phyloP scores from a whole-genome alignment of 1,140 invertebrate genomes.

The Drosophila melanica region DNA sequence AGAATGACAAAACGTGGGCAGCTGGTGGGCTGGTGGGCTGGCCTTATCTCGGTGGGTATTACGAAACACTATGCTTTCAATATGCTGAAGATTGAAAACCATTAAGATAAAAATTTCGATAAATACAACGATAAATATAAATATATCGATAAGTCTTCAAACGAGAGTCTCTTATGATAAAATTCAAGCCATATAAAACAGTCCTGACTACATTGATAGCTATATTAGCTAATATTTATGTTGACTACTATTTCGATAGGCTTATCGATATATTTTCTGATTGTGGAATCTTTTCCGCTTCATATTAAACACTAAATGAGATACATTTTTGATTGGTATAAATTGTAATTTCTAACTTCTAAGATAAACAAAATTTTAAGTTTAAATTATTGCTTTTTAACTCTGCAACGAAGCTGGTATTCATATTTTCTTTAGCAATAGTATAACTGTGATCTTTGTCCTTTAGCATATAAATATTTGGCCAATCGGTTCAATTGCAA shows the following conservation, averaged over 20 bases:
- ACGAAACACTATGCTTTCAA: neutral
- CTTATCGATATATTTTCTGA: neutral
- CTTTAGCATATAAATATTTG: neutral
- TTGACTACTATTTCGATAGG: too few species aligned
- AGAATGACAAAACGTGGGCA: constrained; percentile 18
- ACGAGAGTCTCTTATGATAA: too few species aligned
- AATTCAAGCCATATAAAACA: too few species aligned
- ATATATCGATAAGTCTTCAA: too few species aligned
- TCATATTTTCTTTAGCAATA: neutral
- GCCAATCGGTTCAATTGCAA: constrained; percentile 23
- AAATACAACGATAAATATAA: neutral
- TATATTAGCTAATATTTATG: neutral
- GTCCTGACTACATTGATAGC: too few species aligned
- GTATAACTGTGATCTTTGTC: neutral
- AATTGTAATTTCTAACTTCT: too few species aligned
- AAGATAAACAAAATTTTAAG: too few species aligned
- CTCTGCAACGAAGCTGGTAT: too few species aligned
- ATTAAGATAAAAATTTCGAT: neutral
- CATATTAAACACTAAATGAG: too few species aligned
- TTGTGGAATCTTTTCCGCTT: neutral
- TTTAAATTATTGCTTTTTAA: too few species aligned
- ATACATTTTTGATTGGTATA: too few species aligned
- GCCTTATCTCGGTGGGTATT: neutral
- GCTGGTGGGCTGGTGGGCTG: constrained; percentile 4
- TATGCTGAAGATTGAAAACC: neutral